Base-by-base conservation (phyloP, 2,113 vertebrate species). In the Melanerpes aurifrons region DNA sequence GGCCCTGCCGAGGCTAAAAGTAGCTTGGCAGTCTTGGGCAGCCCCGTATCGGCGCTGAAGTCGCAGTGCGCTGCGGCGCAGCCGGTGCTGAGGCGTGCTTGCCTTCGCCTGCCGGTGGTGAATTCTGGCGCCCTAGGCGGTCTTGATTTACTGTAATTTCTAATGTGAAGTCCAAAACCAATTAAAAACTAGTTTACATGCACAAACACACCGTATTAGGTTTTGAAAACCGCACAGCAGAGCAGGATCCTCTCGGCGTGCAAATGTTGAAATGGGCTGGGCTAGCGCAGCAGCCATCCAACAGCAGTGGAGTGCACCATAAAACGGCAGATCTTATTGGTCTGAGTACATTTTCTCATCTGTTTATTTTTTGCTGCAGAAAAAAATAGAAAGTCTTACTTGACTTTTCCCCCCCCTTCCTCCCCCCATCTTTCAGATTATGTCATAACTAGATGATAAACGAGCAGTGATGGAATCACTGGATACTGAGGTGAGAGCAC, bases 401-500 rank as follows among this genome's bases (percentile, higher is more conserved):
- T 92, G 70, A 89, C 70, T 20, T 6, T 45, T 48, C 35, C 35
- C 35, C 35, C 35, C 35, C 24, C 22, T 53, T 25, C 50, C 50
- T 6, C 16, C 10, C 10, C 4, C 12, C 19, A 7, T 12, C 31
- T 94, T 96, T n/a, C 76, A 97, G 96, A 35, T 96, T 54, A 68
- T 92, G 86, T 84, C 26, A 8, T 93, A 95, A 82, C 47, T 35
- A 17, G 26, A 17, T 40, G n/a, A 45, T 21, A 63, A 53, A 20
- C 8, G 10, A 87, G 94, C 88, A 95, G 96, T 82, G 90, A 97
- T 97, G 97, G 97, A 96, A 86, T 82, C 96, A 73, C 70, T 94
- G 95, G 93, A 93, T 48, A 89, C 91, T 0, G 96, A 95, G 77
- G 95, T 90, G 88, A 94, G 89, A 77, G 96, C 78, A 81, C 92